These are phyloP conservation scores for Apis florea DNA, from an alignment of 1,140 invertebrate genomes.

Conservation along the genomic window DNA sequence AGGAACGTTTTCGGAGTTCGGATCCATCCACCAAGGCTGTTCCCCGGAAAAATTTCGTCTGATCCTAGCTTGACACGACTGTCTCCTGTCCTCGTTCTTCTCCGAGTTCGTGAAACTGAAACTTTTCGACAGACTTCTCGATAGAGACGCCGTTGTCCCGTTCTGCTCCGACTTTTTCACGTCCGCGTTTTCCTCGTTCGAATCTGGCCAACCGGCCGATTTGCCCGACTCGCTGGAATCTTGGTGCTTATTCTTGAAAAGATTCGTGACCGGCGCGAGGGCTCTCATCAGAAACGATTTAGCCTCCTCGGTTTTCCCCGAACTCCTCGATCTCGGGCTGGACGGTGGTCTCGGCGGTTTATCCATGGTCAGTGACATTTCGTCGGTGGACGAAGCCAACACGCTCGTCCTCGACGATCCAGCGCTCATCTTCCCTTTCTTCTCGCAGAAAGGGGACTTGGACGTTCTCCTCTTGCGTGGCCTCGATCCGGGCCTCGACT, in stretches of 20 bases:
- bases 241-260: constrained; percentile 83
- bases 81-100: constrained; percentile 69
- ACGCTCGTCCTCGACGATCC: constrained; percentile 79
- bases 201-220: constrained; percentile 67
- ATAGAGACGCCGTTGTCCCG: constrained; percentile 42
- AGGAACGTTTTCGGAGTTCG: constrained; percentile 81
- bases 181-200: constrained; percentile 74
- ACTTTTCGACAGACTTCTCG: constrained; percentile 71
- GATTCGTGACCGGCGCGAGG: constrained; percentile 84
- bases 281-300: constrained; percentile 87
- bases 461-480: constrained; percentile 58
- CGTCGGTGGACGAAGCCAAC: constrained; percentile 82
- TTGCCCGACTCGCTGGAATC: constrained; percentile 77
- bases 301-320: constrained; percentile 83
- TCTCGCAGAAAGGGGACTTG: constrained; percentile 64
- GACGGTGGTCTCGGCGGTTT: constrained; percentile 81
- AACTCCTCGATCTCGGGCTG: constrained; percentile 76
- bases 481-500: constrained; percentile 49
- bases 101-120: constrained; percentile 65
- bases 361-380: constrained; percentile 81
- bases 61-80: constrained; percentile 68
- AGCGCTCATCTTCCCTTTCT: constrained; percentile 67
- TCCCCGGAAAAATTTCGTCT: constrained; percentile 81
- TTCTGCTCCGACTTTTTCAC: constrained; percentile 50
- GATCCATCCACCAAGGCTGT: constrained; percentile 84